Percentiles rank a stretch among this genome's conserved stretches.
phyloP scores from a whole-genome alignment of 2,888 invertebrate species.

The Papilio demoleus region DNA sequence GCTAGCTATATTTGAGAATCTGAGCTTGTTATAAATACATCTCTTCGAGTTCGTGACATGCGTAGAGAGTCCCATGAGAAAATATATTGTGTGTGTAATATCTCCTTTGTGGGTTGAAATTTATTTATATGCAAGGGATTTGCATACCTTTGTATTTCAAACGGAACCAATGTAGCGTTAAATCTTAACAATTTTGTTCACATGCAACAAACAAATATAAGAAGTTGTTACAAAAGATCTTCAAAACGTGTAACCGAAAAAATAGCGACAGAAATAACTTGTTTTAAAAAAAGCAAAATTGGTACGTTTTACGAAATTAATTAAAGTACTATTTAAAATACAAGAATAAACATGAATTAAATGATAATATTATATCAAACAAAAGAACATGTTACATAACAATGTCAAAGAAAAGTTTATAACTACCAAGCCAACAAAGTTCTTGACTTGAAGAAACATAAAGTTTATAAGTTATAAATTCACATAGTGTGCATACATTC shows the following conservation, averaged over 20 bases:
- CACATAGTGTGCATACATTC: constrained; percentile 25
- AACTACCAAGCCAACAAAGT: constrained; percentile 28
- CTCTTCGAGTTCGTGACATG: not conserved
- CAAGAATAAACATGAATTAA: not conserved
- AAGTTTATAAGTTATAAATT: constrained; percentile 36
- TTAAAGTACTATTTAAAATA: no score
- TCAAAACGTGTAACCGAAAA: no score
- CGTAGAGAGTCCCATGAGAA: not conserved
- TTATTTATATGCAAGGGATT: constrained; percentile 1
- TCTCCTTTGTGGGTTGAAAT: constrained; percentile 1
- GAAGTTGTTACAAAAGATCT: not conserved
- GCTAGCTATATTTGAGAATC: not conserved
- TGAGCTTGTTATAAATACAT: not conserved
- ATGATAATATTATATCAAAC: not conserved
- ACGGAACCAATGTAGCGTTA: constrained; percentile 28
- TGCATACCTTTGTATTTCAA: constrained; percentile 14
- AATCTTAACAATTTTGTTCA: constrained; percentile 7
- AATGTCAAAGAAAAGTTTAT: constrained; percentile 32
- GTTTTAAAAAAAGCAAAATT: not conserved
- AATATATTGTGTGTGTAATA: not conserved
- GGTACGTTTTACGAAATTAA: not conserved
- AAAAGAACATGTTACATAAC: not conserved
- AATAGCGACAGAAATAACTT: not conserved
- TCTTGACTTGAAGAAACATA: constrained; percentile 30
- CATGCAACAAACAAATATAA: not conserved